Conservation (phyloP, 2,888 invertebrate genomes). For the Priocnemis perturbator region DNA sequence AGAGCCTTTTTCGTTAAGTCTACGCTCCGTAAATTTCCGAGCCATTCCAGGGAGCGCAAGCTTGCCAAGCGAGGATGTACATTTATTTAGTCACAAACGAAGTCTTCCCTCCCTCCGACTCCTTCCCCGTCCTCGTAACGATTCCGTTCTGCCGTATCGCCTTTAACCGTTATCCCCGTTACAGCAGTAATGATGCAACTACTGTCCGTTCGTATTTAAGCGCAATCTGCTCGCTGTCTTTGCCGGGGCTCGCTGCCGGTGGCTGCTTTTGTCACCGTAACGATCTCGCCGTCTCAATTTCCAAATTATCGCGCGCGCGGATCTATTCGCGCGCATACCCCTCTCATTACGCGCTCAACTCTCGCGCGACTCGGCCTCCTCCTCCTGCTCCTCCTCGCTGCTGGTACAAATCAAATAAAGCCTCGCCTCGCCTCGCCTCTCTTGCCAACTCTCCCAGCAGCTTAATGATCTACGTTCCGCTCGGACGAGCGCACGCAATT, state of each 20-base stretch:
- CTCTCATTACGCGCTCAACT: not conserved
- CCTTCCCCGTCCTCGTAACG: too few species aligned
- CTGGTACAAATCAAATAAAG: conserved; percentile 31
- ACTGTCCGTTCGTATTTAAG: too few species aligned
- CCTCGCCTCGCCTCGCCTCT: conserved; percentile 25
- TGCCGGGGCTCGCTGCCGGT: conserved; percentile 3
- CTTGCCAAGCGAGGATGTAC: too few species aligned
- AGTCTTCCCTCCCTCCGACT: too few species aligned
- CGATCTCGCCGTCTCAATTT: too few species aligned
- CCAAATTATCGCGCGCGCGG: not conserved
- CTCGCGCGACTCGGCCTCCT: not conserved
- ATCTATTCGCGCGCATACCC: not conserved
- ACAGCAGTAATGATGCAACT: too few species aligned
- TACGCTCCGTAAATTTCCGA: too few species aligned
- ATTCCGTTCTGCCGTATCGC: too few species aligned
- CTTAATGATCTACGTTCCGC: conserved; percentile 36
- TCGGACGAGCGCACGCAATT: conserved; percentile 5
- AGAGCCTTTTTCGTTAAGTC: too few species aligned
- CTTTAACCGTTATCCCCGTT: too few species aligned
- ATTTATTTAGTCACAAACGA: too few species aligned
- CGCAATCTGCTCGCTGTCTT: conserved; percentile 3
- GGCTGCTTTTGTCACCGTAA: not conserved
- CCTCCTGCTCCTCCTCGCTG: not conserved
- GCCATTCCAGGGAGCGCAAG: too few species aligned
- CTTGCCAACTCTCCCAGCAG: conserved; percentile 27